Conservation (phyloP, 2,888 invertebrate species). For the Caenorhabditis sinica region DNA sequence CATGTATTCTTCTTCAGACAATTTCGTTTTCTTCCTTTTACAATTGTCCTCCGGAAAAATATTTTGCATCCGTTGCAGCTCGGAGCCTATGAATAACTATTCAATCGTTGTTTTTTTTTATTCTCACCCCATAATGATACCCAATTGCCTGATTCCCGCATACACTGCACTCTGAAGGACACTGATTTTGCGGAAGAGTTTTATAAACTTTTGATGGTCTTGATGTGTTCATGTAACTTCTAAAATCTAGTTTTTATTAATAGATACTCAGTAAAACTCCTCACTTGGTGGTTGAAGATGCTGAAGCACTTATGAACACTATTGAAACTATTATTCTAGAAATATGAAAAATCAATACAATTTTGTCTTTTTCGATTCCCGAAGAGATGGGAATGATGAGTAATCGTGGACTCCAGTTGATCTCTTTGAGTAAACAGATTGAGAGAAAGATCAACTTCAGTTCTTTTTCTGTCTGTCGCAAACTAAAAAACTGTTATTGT, state of each 20-base stretch:
- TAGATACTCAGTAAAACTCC: no score
- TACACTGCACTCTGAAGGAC: constrained; percentile 71
- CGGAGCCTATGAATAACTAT: constrained; percentile 56
- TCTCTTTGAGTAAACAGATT: not conserved
- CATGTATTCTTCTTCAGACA: constrained; percentile 44
- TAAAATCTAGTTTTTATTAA: no score
- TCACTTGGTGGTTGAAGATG: no score
- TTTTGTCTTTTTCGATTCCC: not conserved
- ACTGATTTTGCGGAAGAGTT: constrained; percentile 55
- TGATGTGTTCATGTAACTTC: no score
- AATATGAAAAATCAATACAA: no score
- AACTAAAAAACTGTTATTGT: not conserved
- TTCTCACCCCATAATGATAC: constrained; percentile 74
- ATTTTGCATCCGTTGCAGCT: constrained; percentile 71
- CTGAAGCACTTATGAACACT: no score
- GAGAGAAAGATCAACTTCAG: not conserved
- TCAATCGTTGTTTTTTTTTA: not conserved
- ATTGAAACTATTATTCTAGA: no score
- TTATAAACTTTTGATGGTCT: constrained; percentile 52
- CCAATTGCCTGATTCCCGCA: constrained; percentile 73
- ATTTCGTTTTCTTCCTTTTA: constrained; percentile 52
- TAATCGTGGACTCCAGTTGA: not conserved
- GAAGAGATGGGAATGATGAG: not conserved
- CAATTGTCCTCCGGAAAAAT: constrained; percentile 65
- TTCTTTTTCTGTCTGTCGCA: not conserved